Conservation (phyloP, 2,888 invertebrate species). For the Eilema sororculum region DNA sequence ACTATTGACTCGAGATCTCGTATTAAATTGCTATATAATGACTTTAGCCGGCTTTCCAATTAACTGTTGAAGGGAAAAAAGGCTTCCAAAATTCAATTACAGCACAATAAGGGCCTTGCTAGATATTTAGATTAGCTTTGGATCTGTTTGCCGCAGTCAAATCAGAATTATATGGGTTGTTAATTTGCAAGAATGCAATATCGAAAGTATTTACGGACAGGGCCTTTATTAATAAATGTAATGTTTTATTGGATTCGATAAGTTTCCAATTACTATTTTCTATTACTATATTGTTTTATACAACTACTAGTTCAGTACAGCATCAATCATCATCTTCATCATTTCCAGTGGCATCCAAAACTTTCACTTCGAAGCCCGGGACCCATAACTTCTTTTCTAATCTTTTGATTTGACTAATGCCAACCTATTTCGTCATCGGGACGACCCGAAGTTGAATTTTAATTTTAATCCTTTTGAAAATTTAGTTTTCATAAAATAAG, state of each 20-base stretch:
- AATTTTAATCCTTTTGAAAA: too few relatives aligned
- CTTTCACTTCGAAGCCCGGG: too few relatives aligned
- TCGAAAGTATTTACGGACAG: neutral
- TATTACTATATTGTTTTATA: neutral
- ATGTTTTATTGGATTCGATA: neutral
- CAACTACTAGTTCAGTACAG: neutral
- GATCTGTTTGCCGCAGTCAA: neutral
- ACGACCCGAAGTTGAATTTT: too few relatives aligned
- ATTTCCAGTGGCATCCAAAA: too few relatives aligned
- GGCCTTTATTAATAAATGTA: neutral
- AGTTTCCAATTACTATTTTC: neutral
- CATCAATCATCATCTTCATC: neutral
- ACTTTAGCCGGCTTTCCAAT: neutral
- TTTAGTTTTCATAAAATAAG: too few relatives aligned
- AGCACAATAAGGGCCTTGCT: neutral
- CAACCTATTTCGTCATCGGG: too few relatives aligned
- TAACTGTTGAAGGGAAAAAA: neutral
- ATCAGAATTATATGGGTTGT: neutral
- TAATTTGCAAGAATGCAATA: neutral
- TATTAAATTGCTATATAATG: conserved; percentile 35
- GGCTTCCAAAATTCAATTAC: neutral
- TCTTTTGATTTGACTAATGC: too few relatives aligned
- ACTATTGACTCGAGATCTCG: conserved; percentile 37
- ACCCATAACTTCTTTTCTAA: too few relatives aligned
- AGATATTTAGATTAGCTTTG: conserved; percentile 4